Base-by-base conservation (phyloP, 2,888 invertebrate genomes). In the Brachypterus glaber region DNA sequence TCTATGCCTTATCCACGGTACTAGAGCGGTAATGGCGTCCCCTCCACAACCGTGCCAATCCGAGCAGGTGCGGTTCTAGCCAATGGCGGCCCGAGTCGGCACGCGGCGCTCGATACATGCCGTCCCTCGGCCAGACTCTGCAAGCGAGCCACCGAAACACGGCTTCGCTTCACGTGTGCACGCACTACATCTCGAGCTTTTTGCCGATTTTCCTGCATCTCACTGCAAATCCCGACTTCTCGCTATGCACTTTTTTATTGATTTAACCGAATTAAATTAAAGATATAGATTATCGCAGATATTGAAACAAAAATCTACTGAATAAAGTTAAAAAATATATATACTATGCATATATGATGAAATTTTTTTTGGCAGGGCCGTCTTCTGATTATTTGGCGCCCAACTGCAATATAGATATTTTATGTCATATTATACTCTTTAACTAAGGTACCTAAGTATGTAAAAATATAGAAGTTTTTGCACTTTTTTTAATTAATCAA, bases 1-100 rank as follows among this genome's bases (percentile, higher is more conserved):
- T 77, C 79, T 79, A 79, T 79, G 78, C 80, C 77, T 76, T 78
- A 71, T 70, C 69, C 68, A 64, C 69, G 70, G 72, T 72, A 73
- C 72, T 72, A 73, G 68, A 66, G 65, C 53, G 68, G 67, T 65
- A 62, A 65, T 64, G 64, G 65, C 64, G 63, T n/a, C 65, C 63
- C 65, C 65, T 59, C 63, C 64, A 66, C 59, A 55, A 48, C 52
- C 57, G 57, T 59, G 62, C 63, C 64, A 63, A 60, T 63, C 62
- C 60, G 63, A 61, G 64, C 64, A 73, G 72, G 73, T 73, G 73
- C 66, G 68, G 68, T 45, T 50, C 54, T 54, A 53, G 53, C 64
- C 65, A 64, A 64, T 64, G 65, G 68, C 64, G 67, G 44, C 43
- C 45, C 41, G 45, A 40, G 49, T 41, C 39, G 43, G 44, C 49